Evolutionary conservation across 2,113 vertebrate species (phyloP), one percentile per base, ranked within the genome.

Genomic region (Elaphurus davidianus): DNA sequence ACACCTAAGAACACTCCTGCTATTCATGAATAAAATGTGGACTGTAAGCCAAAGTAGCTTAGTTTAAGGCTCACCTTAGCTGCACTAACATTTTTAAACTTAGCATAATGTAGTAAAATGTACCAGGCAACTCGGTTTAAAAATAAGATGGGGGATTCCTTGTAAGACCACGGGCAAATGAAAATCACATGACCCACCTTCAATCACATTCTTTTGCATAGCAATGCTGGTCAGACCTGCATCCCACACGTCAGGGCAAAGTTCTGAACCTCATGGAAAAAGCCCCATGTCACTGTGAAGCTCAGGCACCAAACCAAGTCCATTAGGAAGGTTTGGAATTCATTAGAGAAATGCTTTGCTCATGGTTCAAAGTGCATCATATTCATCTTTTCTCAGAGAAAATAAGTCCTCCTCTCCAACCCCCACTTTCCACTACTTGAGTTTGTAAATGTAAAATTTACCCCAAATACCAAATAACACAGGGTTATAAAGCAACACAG

Each of bases 81-180:
- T 88, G 97, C 95, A 97, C 94, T 91, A 97, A 33, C 28, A 87
- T 60, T 96, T 98, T 98, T 79, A 97, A 98, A 98, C 84, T 96
- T 97, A 47, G 76, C 96, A 97, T 3, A 40, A 95, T 83, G 96
- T 98, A 93, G 45, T 57, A 92, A 94, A 97, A 91, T 15, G 47
- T 82, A 67, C 3, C n/a, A n/a, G 97, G 83, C 79, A 88, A 90
- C 45, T 97, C 57, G 13, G 84, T 96, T 98, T 96, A 93, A 62
- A 98, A 97, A 64, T 78, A 97, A 94, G 94, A 96, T 95, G 96
- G 95, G 89, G 97, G 95, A 85, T 98, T 98, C 98, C 98, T 97
- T 98, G 94, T 95, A 98, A 98, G 59, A 67, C 19, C 33, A 97
- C 94, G 91, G 90, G 95, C 21, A 98, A 98, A 97, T 96, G 96